Conservation (phyloP, 2,888 invertebrate species). For the Ochropleura leucogaster region DNA sequence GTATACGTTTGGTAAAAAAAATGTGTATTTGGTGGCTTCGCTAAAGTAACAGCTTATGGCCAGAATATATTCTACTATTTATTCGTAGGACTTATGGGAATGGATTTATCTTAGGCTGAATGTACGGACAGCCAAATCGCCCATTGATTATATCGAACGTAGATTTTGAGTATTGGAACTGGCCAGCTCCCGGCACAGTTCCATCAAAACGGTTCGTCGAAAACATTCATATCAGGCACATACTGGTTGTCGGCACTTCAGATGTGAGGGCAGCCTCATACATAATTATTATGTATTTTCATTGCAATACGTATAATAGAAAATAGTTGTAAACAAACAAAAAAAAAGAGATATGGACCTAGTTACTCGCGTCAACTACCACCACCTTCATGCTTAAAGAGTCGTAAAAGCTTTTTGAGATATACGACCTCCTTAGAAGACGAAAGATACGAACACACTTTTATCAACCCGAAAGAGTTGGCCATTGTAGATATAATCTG, state of each 20-base stretch:
- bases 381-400: no score
- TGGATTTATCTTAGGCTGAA: background rate
- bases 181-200: no score
- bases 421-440: no score
- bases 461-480: no score
- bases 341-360: slow-evolving; percentile 66
- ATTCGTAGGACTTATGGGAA: background rate
- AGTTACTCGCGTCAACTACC: slow-evolving; percentile 27
- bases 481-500: no score
- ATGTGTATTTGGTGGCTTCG: background rate
- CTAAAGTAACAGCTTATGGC: background rate
- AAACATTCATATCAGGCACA: no score
- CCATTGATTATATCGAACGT: slow-evolving; percentile 1
- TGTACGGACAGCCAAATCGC: background rate
- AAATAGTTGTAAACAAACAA: slow-evolving; percentile 4
- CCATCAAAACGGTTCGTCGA: no score
- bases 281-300: background rate
- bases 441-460: no score
- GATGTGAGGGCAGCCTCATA: background rate
- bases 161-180: background rate
- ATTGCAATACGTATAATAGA: background rate
- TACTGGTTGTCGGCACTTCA: background rate
- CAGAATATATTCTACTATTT: background rate
- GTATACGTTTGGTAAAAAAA: background rate
- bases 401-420: no score